Evolutionary conservation across 2,888 invertebrate genomes (phyloP), one percentile per base, ranked within the genome.

Genomic region (Hololepta plana): DNA sequence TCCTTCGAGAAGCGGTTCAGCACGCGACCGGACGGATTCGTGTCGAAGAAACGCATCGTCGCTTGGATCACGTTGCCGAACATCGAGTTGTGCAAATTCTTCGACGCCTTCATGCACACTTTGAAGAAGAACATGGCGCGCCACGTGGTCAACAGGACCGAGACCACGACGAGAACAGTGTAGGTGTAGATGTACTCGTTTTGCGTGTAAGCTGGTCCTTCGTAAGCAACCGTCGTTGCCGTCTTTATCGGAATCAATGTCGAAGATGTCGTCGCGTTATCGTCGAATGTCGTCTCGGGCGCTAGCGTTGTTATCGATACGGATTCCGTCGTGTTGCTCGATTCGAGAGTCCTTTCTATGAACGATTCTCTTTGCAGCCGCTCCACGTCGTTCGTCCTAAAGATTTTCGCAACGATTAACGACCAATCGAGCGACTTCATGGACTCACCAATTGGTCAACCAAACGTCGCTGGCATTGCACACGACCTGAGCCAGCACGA

Each of bases 1-100:
- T 85, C 85, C 47, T 84, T 84, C 0, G 84, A 79, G 52, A 85
- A 85, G 27, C 84, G 57, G 52, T 84, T 84, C 27, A 85, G 60
- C 38, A 85, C 74, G 10, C 80, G 65, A 15, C 84, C 81, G 8
- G 80, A 73, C 1, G 85, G 77, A 51, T 85, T 84, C 4, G 67
- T 72, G 47, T 84, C 79, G 49, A 87, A 88, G 55, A 87, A 88
- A 12, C 68, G 55, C 63, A 82, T 75, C 1, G 80, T 75, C 0
- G 80, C 72, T 33, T 72, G 59, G 6, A 85, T 49, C 16, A 88
- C 62, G 38, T 72, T 66, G 11, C 63, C 55, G 50, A 87, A 81
- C 80, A 87, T 84, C 12, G 53, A 57, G 42, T 75, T 71, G 53
- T 88, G 87, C 2, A 88, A 57, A 27, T 59, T 64, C 35, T 66